Evolutionary conservation across 2,888 invertebrate species (phyloP), one percentile per base, ranked within the genome.

Genomic region (Cephus rjabovi): DNA sequence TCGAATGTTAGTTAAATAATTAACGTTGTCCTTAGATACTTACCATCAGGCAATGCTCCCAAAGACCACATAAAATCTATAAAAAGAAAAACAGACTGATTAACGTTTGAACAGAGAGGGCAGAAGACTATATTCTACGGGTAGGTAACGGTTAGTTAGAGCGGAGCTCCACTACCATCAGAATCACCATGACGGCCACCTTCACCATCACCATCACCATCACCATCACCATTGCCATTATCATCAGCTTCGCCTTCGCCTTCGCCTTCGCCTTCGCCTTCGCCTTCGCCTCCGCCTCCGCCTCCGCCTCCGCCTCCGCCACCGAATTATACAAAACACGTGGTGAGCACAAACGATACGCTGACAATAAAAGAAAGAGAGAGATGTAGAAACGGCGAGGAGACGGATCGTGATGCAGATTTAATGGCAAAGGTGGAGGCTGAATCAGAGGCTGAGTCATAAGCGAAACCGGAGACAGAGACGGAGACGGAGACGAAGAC

Each of bases 31-130:
- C 30, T n/a, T 70, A 11, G 33, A 33, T 85, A 96, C 97, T 97
- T 95, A 98, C 98, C 97, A 95, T 98, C 98, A 94, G 97, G 97
- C 95, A 98, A 96, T 94, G 97, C 97, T 95, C 97, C 98, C 96
- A 98, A 96, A 94, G 97, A 97, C 98, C 98, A 98, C 97, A 98
- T 97, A 96, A 98, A 97, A 97, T 98, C 98, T 98, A 96, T 94
- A 96, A 40, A 40, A 40, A 40, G 15, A 40, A 40, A 91, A 91
- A 92, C 83, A 90, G 82, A 87, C 78, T 81, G 85, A 90, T 91
- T 90, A 91, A 87, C 89, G 70, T 15, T 70, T 70, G 30, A 15
- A 12, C 70, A 15, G 11, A 70, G 6, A 40, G 15, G 40, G 40
- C 40, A 15, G 12, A 15, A 40, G 6, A 40, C 15, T 40, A 40